Evolutionary conservation across 2,888 invertebrate species (phyloP).

Genomic region (Odiellus spinosus): DNA sequence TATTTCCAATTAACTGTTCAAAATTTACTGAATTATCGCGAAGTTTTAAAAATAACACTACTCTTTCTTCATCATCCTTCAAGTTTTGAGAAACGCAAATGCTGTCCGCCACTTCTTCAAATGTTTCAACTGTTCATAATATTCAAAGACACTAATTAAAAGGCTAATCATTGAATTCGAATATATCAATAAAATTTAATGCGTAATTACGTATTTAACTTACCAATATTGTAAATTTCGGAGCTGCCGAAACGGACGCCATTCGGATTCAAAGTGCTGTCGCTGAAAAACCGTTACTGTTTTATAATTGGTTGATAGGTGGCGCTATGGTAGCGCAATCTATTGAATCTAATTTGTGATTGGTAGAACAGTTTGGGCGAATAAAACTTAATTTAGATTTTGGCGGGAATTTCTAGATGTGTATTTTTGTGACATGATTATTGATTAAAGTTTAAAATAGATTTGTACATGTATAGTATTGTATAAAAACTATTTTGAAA

Average conservation of each 20-base stretch:
- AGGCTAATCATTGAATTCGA: not conserved
- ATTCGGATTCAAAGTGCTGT: slow-evolving; percentile 41
- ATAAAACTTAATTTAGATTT: too few species aligned
- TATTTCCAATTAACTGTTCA: slow-evolving; percentile 28
- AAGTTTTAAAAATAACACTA: slow-evolving; percentile 39
- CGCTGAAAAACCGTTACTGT: too few species aligned
- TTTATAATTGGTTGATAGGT: too few species aligned
- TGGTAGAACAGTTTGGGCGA: too few species aligned
- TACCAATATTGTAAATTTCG: slow-evolving; percentile 41
- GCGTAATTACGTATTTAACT: too few species aligned
- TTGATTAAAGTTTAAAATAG: too few species aligned
- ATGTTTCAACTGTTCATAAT: slow-evolving; percentile 32
- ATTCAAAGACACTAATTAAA: slow-evolving; percentile 1
- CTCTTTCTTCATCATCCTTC: slow-evolving; percentile 35
- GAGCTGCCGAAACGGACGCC: slow-evolving; percentile 42
- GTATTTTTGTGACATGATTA: too few species aligned
- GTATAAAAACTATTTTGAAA: too few species aligned
- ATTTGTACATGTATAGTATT: too few species aligned
- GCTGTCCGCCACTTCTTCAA: slow-evolving; percentile 37
- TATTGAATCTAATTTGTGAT: too few species aligned
- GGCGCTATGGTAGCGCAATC: too few species aligned
- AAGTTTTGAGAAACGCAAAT: slow-evolving; percentile 38
- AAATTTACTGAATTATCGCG: slow-evolving; percentile 25
- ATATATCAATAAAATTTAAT: not conserved
- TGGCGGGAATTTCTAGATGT: too few species aligned